Conservation (phyloP, 1,140 invertebrate genomes). For the Drosophila kepulauana region DNA sequence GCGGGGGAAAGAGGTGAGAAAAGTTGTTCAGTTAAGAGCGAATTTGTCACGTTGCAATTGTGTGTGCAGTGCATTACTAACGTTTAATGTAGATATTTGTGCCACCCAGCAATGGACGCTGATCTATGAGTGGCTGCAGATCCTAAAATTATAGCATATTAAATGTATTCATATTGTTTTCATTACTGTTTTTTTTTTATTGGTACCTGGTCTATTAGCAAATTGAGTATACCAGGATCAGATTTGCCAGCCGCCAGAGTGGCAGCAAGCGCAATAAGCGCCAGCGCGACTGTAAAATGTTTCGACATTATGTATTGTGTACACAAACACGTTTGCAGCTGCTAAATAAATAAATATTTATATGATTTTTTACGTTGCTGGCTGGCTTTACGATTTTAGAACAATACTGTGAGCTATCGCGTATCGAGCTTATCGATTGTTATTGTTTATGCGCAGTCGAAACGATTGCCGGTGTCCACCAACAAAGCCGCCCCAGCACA, state of each 20-base stretch:
- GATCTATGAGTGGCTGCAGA: conserved; percentile 54
- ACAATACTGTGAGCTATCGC: conserved; percentile 40
- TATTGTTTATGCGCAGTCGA: conserved; percentile 10
- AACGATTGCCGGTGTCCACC: conserved; percentile 7
- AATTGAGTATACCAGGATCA: conserved; percentile 70
- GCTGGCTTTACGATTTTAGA: conserved; percentile 34
- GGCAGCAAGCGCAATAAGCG: conserved; percentile 31
- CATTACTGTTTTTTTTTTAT: conserved; percentile 14
- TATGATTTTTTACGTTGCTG: conserved; percentile 35
- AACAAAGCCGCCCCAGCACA: background rate
- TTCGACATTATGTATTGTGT: conserved; percentile 29
- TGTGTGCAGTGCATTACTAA: conserved; percentile 44
- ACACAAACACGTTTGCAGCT: conserved; percentile 16
- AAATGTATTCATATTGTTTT: conserved; percentile 11
- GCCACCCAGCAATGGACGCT: conserved; percentile 66
- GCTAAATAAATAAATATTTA: conserved; percentile 47
- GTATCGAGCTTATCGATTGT: conserved; percentile 30
- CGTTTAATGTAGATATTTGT: conserved; percentile 74
- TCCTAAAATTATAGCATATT: conserved; percentile 33
- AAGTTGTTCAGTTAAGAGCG: conserved; percentile 42
- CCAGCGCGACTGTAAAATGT: conserved; percentile 49
- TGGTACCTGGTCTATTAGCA: conserved; percentile 60
- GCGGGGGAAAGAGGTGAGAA: background rate
- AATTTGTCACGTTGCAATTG: conserved; percentile 38
- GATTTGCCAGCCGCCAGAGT: conserved; percentile 53